Percentiles rank a stretch among this genome's conserved stretches.
These are phyloP conservation scores for Sminthopsis crassicaudata DNA, from an alignment of 2,113 vertebrate species.

Conservation along the genomic window DNA sequence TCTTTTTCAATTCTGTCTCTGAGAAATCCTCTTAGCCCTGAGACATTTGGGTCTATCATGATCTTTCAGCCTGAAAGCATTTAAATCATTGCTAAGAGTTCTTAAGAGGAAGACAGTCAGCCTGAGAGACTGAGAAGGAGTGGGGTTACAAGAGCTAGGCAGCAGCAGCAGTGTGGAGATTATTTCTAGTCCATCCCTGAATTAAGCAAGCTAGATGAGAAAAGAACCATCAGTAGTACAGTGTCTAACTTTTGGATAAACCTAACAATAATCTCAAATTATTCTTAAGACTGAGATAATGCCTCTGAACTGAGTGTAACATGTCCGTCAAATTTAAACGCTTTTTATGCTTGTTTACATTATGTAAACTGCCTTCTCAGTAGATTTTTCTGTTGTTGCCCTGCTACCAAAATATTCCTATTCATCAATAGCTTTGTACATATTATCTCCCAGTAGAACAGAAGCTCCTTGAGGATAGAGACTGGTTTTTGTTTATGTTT, in stretches of 20 bases:
- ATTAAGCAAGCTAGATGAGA: neutral
- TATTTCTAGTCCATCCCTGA: neutral
- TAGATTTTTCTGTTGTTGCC: neutral
- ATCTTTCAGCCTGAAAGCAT: neutral
- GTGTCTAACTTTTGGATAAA: neutral
- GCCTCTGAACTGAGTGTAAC: neutral
- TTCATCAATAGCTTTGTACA: neutral
- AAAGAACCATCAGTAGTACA: neutral
- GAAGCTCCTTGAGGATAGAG: neutral
- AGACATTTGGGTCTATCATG: neutral
- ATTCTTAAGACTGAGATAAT: neutral
- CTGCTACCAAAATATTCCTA: neutral
- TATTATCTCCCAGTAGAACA: neutral
- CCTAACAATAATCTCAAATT: neutral
- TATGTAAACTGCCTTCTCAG: neutral
- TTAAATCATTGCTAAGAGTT: neutral
- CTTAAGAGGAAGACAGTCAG: neutral
- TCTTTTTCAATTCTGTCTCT: neutral
- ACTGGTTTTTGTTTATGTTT: neutral
- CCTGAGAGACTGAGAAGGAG: neutral
- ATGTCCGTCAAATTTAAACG: neutral
- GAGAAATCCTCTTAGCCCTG: neutral
- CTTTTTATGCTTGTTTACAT: neutral
- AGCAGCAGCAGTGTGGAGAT: neutral
- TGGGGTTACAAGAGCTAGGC: neutral